Evolutionary conservation across 2,888 invertebrate species (phyloP).

Genomic region (Erannis defoliaria): DNA sequence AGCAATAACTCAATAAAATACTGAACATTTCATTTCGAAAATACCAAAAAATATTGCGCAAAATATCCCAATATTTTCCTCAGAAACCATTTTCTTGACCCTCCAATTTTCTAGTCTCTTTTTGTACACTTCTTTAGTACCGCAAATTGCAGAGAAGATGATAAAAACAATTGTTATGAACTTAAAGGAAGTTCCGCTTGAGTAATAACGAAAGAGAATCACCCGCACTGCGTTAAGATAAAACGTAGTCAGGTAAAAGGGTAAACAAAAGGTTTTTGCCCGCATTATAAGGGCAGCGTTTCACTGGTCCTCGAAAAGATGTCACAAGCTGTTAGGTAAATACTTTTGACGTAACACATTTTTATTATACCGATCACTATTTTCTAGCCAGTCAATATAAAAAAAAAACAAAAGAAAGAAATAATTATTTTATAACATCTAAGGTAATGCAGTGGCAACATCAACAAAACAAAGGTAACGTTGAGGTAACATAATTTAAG

Average conservation of each 20-base stretch:
- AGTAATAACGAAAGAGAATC: conserved; percentile 44
- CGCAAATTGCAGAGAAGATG: conserved; percentile 28
- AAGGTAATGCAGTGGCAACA: too few species aligned
- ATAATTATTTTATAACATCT: too few species aligned
- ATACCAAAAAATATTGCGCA: conserved; percentile 2
- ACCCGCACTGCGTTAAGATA: conserved; percentile 51
- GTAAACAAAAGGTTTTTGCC: conserved; percentile 51
- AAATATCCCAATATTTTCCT: conserved; percentile 10
- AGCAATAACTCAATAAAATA: neutral
- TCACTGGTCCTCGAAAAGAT: conserved; percentile 16
- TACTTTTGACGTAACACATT: too few species aligned
- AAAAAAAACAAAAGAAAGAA: too few species aligned
- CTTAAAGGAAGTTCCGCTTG: conserved; percentile 40
- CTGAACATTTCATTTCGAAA: neutral
- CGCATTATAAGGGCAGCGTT: conserved; percentile 47
- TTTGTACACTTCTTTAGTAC: conserved; percentile 25
- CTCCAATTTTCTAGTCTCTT: conserved; percentile 14
- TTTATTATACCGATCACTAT: too few species aligned
- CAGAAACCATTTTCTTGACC: conserved; percentile 15
- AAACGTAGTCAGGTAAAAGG: conserved; percentile 51
- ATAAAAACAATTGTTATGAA: conserved; percentile 36
- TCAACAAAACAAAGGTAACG: too few species aligned
- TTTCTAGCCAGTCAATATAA: too few species aligned
- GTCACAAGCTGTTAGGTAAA: neutral
- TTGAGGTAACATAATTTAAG: too few species aligned